Percentiles rank a stretch among this genome's conserved stretches.
These are phyloP conservation scores for Oxycera nigricornis DNA, from an alignment of 2,888 invertebrate species.

Conservation along the genomic window DNA sequence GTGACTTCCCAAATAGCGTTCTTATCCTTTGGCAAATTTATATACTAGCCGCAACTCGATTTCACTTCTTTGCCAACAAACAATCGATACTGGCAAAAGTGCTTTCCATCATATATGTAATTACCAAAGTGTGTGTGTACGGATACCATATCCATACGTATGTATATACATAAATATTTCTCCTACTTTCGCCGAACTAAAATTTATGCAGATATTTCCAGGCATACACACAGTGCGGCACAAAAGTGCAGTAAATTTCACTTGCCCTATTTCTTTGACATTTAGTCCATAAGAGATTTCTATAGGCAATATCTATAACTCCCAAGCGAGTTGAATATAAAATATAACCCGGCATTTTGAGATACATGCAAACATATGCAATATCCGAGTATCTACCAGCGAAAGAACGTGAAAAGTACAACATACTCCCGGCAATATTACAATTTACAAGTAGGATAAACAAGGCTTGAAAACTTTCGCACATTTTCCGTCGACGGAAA, in stretches of 20 bases:
- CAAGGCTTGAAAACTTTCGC: neutral
- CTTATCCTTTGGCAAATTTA: neutral
- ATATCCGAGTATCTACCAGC: neutral
- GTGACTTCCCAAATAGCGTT: no score
- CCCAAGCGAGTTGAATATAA: neutral
- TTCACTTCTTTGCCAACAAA: no score
- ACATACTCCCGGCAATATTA: neutral
- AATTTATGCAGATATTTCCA: slow-evolving; percentile 7
- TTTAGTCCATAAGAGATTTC: slow-evolving; percentile 3
- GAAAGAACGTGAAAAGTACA: neutral
- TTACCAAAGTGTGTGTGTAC: no score
- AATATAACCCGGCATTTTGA: neutral
- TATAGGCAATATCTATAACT: neutral
- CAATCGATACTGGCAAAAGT: no score
- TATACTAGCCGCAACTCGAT: neutral
- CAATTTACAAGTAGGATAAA: neutral
- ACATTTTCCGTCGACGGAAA: neutral
- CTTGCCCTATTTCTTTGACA: slow-evolving; percentile 26
- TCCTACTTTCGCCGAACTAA: neutral
- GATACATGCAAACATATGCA: neutral
- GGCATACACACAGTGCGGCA: neutral
- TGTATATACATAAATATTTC: neutral
- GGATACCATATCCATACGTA: neutral
- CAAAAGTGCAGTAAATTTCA: slow-evolving; percentile 26
- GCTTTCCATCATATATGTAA: no score